Evolutionary conservation across 2,797 vertebrate genomes (phyloP).

Genomic region (Halcyon leucocephala): DNA sequence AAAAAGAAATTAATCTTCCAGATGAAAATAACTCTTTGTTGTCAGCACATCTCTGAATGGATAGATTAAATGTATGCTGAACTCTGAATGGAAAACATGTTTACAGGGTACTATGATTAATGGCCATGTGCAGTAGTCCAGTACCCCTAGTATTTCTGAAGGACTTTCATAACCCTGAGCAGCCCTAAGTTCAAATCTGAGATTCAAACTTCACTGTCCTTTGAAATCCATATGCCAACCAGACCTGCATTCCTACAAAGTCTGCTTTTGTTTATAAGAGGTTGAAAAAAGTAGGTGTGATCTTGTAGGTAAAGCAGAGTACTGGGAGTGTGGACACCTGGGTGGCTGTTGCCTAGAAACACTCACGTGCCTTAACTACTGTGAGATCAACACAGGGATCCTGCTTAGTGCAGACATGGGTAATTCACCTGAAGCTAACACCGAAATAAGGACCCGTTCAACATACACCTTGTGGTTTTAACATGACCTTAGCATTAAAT

Average conservation of each 20-base stretch:
- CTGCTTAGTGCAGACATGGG: background rate
- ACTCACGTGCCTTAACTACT: background rate
- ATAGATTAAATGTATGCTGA: background rate
- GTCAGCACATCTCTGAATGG: background rate
- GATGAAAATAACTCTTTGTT: background rate
- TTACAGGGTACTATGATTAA: background rate
- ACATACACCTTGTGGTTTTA: background rate
- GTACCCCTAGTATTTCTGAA: background rate
- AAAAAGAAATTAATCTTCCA: constrained; percentile 3
- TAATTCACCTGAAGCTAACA: background rate
- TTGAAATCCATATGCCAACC: background rate
- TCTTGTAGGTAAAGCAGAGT: background rate
- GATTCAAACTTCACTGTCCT: background rate
- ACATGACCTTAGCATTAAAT: background rate
- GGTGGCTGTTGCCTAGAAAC: background rate
- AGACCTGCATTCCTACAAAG: background rate
- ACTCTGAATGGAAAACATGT: background rate
- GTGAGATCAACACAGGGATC: background rate
- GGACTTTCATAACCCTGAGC: background rate
- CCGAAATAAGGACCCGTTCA: background rate
- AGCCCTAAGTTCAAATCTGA: background rate
- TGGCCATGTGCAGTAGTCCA: background rate
- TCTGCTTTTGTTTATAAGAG: background rate
- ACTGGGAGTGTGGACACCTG: background rate
- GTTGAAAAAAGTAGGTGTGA: background rate